These are phyloP conservation scores for Eudasyphora cyanicolor DNA, from an alignment of 2,888 invertebrate species.

Conservation along the genomic window DNA sequence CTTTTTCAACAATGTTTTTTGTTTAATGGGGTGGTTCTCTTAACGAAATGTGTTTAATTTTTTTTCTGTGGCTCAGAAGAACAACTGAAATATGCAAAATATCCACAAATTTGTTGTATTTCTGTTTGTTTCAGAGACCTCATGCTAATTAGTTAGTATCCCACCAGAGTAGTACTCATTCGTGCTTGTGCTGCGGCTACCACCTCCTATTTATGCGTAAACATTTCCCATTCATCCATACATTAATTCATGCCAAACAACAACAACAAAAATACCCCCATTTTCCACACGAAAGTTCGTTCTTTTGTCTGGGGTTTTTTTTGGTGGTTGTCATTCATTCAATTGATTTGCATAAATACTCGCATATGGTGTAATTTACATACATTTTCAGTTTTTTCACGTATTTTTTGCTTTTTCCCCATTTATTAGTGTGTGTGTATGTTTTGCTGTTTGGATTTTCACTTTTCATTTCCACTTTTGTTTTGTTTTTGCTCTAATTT, in stretches of 20 bases:
- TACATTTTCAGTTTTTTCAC: constrained; percentile 32
- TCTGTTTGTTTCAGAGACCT: constrained; percentile 15
- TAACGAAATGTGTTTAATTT: constrained; percentile 18
- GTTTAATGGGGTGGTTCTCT: background rate
- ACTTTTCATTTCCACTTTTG: constrained; percentile 33
- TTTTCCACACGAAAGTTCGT: constrained; percentile 7
- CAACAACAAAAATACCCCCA: constrained; percentile 25
- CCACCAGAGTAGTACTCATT: background rate
- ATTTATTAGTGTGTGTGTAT: background rate
- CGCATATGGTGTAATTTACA: constrained; percentile 55
- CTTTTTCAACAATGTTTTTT: background rate
- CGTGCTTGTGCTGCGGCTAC: background rate
- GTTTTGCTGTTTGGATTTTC: background rate
- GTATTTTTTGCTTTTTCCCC: too few relatives aligned
- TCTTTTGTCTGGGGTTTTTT: constrained; percentile 14
- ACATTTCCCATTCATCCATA: constrained; percentile 41
- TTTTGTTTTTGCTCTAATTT: constrained; percentile 8
- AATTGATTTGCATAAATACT: constrained; percentile 55
- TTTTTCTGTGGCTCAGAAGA: background rate
- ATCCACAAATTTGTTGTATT: constrained; percentile 25
- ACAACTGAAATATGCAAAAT: constrained; percentile 34
- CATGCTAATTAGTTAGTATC: constrained; percentile 43
- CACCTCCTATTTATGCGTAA: constrained; percentile 56
- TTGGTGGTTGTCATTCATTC: constrained; percentile 20
- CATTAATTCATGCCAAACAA: background rate